A percentile compares a stretch with the other conserved stretches of the same genome.
phyloP scores from a whole-genome alignment of 2,888 invertebrate species.

The Tiphia femorata region DNA sequence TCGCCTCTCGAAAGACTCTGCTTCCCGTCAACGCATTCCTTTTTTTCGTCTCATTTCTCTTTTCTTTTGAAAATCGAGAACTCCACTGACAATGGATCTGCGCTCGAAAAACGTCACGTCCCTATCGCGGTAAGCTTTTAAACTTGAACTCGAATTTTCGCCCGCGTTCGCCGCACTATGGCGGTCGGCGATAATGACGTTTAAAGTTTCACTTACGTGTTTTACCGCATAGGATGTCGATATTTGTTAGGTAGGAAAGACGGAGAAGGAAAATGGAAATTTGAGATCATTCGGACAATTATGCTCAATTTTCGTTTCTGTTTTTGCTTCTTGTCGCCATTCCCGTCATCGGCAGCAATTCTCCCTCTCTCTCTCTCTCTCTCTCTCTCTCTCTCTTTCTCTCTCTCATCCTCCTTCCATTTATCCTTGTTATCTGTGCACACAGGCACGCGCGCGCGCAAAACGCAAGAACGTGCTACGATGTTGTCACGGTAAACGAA shows the following conservation, averaged over 20 bases:
- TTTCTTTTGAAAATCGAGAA: too few relatives aligned
- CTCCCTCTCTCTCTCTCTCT: not conserved
- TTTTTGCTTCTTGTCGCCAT: too few relatives aligned
- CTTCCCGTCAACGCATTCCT: not conserved
- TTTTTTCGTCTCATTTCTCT: not conserved
- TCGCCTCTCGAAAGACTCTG: conserved; percentile 16
- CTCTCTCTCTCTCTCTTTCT: not conserved
- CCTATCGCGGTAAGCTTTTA: not conserved
- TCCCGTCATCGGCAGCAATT: not conserved
- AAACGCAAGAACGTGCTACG: too few relatives aligned
- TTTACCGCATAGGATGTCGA: not conserved
- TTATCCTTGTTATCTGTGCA: too few relatives aligned
- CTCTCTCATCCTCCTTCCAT: not conserved
- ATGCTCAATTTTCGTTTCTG: too few relatives aligned
- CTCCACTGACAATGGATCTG: not conserved
- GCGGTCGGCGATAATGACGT: not conserved
- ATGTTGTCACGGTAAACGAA: too few relatives aligned
- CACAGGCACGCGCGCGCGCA: too few relatives aligned
- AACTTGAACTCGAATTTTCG: too few relatives aligned
- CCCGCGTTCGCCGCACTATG: not conserved
- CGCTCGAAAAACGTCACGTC: not conserved
- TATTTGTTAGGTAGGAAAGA: not conserved
- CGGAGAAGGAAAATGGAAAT: not conserved
- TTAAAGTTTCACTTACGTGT: not conserved
- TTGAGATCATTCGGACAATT: not conserved